Percentiles rank a stretch among this genome's conserved stretches.
These are phyloP conservation scores for Thunnus maccoyii DNA, from an alignment of 2,113 vertebrate genomes.

Conservation along the genomic window DNA sequence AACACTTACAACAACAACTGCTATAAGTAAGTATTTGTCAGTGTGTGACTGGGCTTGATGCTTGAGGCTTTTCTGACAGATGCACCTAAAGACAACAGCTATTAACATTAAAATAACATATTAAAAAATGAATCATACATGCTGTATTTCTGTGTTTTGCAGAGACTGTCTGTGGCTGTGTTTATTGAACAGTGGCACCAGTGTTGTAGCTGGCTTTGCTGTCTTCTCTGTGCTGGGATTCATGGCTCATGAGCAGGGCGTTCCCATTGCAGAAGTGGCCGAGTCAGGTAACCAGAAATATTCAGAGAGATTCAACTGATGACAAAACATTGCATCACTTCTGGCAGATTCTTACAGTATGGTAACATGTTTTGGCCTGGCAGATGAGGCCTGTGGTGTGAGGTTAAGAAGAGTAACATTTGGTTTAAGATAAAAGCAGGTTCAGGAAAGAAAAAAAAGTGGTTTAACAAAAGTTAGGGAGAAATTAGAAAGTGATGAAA, in stretches of 20 bases:
- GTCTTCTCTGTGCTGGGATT: conserved; percentile 87
- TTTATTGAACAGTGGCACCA: conserved; percentile 83
- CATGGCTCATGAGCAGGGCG: conserved; percentile 84
- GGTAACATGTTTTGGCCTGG: neutral
- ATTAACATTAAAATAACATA: too few relatives aligned
- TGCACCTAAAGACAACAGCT: neutral
- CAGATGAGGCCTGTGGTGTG: neutral
- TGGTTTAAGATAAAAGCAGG: too few relatives aligned
- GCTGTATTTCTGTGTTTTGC: conserved; percentile 27
- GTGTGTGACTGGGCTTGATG: too few relatives aligned
- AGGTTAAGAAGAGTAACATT: too few relatives aligned
- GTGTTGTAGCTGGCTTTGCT: conserved; percentile 84
- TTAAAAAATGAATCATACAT: neutral
- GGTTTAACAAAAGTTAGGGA: too few relatives aligned
- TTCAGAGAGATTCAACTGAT: neutral
- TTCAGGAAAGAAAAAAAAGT: too few relatives aligned
- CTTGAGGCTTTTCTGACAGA: neutral
- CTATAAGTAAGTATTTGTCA: conserved; percentile 73
- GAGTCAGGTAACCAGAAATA: conserved; percentile 79
- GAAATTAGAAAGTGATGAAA: too few relatives aligned
- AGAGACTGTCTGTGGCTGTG: conserved; percentile 84
- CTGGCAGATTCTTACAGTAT: neutral
- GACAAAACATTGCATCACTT: too few relatives aligned
- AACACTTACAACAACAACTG: conserved; percentile 84
- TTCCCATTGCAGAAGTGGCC: conserved; percentile 81